Percentiles rank a stretch among this genome's conserved stretches.
These are phyloP conservation scores for Zaprionus lachaisei DNA, from an alignment of 1,140 invertebrate species.

Conservation along the genomic window DNA sequence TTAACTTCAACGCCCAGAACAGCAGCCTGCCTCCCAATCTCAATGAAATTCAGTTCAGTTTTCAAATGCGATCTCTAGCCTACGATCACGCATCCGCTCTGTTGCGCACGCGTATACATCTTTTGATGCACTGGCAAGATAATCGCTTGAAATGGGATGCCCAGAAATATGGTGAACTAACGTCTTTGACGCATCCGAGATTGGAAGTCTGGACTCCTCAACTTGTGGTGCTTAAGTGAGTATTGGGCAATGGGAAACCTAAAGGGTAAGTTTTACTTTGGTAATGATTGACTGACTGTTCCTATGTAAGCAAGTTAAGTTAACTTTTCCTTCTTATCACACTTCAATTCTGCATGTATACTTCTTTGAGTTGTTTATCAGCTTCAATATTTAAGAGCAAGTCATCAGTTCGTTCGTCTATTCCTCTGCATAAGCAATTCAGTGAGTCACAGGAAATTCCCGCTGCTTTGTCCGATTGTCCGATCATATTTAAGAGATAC, in stretches of 20 bases:
- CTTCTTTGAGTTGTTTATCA: neutral
- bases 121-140: slow-evolving; percentile 72
- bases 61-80: slow-evolving; percentile 61
- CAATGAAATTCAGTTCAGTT: slow-evolving; percentile 59
- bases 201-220: slow-evolving; percentile 65
- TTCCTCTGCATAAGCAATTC: neutral
- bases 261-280: too few species aligned
- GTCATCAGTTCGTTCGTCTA: neutral
- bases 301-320: too few species aligned
- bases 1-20: slow-evolving; percentile 58
- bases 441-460: neutral
- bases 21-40: slow-evolving; percentile 60
- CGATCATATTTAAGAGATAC: too few species aligned
- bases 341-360: neutral
- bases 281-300: neutral
- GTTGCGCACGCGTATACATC: slow-evolving; percentile 57
- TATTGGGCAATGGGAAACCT: neutral
- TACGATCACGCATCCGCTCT: slow-evolving; percentile 61
- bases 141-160: slow-evolving; percentile 59
- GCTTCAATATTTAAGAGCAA: neutral
- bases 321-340: neutral
- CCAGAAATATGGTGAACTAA: slow-evolving; percentile 31
- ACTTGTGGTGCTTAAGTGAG: slow-evolving; percentile 65
- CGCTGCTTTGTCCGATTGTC: neutral
- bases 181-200: slow-evolving; percentile 39